Conservation (phyloP, 1,140 invertebrate genomes). For the Aphidius gifuensis region DNA sequence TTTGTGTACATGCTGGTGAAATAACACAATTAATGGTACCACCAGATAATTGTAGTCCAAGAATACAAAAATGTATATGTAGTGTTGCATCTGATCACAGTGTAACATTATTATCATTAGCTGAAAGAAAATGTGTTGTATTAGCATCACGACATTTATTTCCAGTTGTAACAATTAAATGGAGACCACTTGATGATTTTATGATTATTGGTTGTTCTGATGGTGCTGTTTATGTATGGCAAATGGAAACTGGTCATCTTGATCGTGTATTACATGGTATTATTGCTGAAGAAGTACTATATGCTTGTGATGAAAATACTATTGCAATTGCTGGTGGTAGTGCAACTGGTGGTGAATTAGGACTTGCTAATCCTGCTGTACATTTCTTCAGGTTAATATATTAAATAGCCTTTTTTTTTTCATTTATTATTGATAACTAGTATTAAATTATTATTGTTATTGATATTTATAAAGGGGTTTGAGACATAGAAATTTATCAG, state of each 20-base stretch:
- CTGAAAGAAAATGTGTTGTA: slow-evolving; percentile 92
- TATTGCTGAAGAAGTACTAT: slow-evolving; percentile 92
- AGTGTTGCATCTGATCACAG: slow-evolving; percentile 97
- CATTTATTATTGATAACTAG: background rate
- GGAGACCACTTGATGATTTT: slow-evolving; percentile 96
- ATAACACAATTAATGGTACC: slow-evolving; percentile 89
- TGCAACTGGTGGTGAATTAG: slow-evolving; percentile 66
- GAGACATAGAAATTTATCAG: slow-evolving; percentile 89
- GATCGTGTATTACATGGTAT: slow-evolving; percentile 93
- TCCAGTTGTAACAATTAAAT: slow-evolving; percentile 94
- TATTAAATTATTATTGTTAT: background rate
- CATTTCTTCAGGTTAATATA: slow-evolving; percentile 79
- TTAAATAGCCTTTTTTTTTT: background rate
- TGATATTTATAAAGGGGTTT: slow-evolving; percentile 63
- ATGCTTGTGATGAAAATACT: slow-evolving; percentile 89
- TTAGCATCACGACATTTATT: slow-evolving; percentile 94
- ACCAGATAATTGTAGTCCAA: slow-evolving; percentile 83
- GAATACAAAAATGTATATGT: slow-evolving; percentile 93
- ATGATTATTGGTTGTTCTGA: slow-evolving; percentile 97
- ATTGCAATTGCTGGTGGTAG: slow-evolving; percentile 57
- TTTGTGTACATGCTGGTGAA: slow-evolving; percentile 93
- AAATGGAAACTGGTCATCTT: slow-evolving; percentile 98
- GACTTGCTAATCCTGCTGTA: slow-evolving; percentile 87
- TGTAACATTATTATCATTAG: slow-evolving; percentile 87
- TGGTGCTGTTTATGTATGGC: slow-evolving; percentile 98